Base-by-base conservation (phyloP, 2,797 vertebrate genomes). In the Denticeps clupeoides region DNA sequence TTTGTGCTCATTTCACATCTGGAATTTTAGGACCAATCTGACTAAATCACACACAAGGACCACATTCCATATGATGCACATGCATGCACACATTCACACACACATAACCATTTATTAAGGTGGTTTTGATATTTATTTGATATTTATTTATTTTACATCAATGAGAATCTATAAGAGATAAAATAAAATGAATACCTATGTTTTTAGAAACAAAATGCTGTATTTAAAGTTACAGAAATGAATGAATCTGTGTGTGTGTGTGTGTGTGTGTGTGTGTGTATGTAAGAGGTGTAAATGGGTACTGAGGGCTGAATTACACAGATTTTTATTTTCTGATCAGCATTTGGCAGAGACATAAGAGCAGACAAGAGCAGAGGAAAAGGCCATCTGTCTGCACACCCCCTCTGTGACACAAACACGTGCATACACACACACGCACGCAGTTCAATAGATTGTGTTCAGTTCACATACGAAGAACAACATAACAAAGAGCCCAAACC, bases 311-410 rank as follows among this genome's bases (percentile, higher is more conserved):
- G 27, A 28, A 2, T 28, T 27, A 28, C 27, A 10, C 32, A 8
- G n/a, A 35, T 8, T 35, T 38, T 19, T 38, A 38, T 38, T 35
- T 38, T 38, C 35, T 11, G 35, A 38, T 38, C 38, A 38, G 35
- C 38, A 35, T 23, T 47, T 59, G 56, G 56, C 56, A 59, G 23
- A 32, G 32, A 41, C 33, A 22, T 26, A 41, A 19, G 22, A 53
- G 51, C 47, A 59, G 56, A 59, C 53, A 47, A 53, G 28, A 49
- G 27, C 40, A 29, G 51, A 59, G 47, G 28, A 29, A 48, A 59
- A 45, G 41, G 46, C 56, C 56, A 59, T 59, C 56, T 59, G 56
- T 42, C 51, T 54, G 47, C 28, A 43, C 49, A 47, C 49, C 45
- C 45, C 45, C 47, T 43, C 51, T 35, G 51, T 49, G 56, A 38